Base-by-base conservation (phyloP, 2,113 vertebrate species). In the Apus apus region DNA sequence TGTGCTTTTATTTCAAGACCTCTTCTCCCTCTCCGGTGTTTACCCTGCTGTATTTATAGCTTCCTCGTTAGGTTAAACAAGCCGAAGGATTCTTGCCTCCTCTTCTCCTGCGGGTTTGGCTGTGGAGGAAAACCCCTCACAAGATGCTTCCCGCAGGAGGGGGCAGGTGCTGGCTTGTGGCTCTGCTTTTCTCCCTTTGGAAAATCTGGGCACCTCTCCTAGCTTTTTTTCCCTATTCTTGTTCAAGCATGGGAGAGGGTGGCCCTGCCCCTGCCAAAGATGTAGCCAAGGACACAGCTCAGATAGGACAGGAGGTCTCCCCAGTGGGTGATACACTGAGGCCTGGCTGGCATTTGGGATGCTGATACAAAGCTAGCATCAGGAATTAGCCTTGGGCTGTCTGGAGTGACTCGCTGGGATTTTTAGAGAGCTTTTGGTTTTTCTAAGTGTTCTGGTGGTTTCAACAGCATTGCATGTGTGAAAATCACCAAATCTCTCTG, bases 1-100 rank as follows among this genome's bases (percentile, higher is more conserved):
- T 95, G 94, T 97, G 86, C 94, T 88, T 96, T 90, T 87, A 94
- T 86, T 92, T 96, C 93, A 92, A 96, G 92, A 95, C 95, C 90
- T 96, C 72, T 93, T 95, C 86, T 97, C 90, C 65, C 76, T 95
- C 90, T 20, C 76, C 0, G 0, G 57, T 95, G 83, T 94, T 97
- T 94, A 93, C 89, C 83, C 93, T 93, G 65, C 34, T 81, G 11
- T 89, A 96, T 97, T 97, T 96, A 92, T 95, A 96, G 89, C 76
- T 93, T 92, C 89, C 89, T 97, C 0, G 0, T 89, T 86, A 87
- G 68, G 76, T 90, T 89, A 81, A 96, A 85, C 18, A 77, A 84
- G 89, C 80, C 9, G 19, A 67, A 90, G 66, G 65, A 75, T 90
- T 95, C 93, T 93, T 93, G 89, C 50, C 84, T 92, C 26, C 48